Percentiles rank a stretch among this genome's conserved stretches.
These are phyloP conservation scores for Blera fallax DNA, from an alignment of 2,888 invertebrate species.

Conservation along the genomic window DNA sequence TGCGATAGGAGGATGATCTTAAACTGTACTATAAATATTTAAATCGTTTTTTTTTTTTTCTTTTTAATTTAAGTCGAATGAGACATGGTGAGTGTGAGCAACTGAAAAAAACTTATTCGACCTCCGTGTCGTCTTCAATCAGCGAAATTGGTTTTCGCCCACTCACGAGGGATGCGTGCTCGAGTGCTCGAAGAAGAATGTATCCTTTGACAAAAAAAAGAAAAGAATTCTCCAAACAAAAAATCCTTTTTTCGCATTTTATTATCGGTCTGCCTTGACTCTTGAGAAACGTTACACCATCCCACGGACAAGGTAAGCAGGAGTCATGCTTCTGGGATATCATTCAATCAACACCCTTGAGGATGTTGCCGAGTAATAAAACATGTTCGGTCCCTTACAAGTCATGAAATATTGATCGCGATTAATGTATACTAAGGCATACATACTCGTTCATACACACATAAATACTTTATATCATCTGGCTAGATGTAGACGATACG, in stretches of 20 bases:
- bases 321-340: conserved; percentile 11
- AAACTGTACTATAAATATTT: conserved; percentile 1
- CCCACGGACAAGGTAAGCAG: not conserved
- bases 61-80: not conserved
- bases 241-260: conserved; percentile 15
- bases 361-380: conserved; percentile 35
- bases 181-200: not conserved
- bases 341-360: conserved; percentile 48
- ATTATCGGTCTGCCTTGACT: not conserved
- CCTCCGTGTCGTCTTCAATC: conserved; percentile 3
- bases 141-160: conserved; percentile 26
- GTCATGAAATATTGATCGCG: conserved; percentile 39
- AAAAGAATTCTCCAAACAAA: too few relatives aligned
- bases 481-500: not conserved
- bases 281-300: not conserved
- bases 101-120: not conserved
- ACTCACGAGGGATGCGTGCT: not conserved
- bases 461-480: not conserved
- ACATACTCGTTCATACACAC: not conserved
- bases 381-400: conserved; percentile 19
- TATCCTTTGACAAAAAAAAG: not conserved
- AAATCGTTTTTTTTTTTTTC: not conserved
- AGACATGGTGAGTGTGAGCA: not conserved
- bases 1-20: not conserved
- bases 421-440: not conserved